Base-by-base conservation (phyloP, 2,797 vertebrate species). In the Sparidentex hasta region DNA sequence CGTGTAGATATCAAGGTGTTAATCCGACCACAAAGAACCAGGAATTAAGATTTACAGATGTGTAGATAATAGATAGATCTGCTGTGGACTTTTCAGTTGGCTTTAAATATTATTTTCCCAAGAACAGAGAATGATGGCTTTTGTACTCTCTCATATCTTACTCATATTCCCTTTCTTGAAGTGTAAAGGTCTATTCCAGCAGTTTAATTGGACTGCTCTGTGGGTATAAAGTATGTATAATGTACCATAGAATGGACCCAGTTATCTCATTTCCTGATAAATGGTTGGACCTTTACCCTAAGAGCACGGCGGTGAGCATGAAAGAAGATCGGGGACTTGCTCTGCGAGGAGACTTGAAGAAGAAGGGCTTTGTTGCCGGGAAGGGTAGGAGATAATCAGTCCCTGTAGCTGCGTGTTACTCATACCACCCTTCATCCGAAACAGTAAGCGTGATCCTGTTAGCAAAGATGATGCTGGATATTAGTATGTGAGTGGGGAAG, bases 401-500 rank as follows among this genome's bases (percentile, higher is more conserved):
- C 61, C 87, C 70, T 78, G 77, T 80, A 82, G 81, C 87, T 71
- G 83, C 63, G 83, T 88, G 83, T 90, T 88, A 88, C 82, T 91
- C 89, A 90, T 78, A 76, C 81, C 88, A 73, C 54, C 79, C 86
- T 74, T 84, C 89, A 80, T 86, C 84, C 84, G 62, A 87, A 89
- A 87, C 85, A 76, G 88, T 71, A 75, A 80, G 83, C 64, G 20
- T 87, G 84, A 93, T 92, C 89, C 87, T 88, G 88, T 94, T 92
- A 92, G 87, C 78, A 74, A 75, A 86, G 84, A 90, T 88, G 90
- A 87, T 86, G 59, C 79, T 11, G 52, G 68, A 79, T 78, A 87
- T 91, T 89, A 86, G 71, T 68, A 25, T 1, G n/a, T 68, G 79
- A 80, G 83, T 65, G 78, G 55, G 54, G 76, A 69, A 73, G 61